Base-by-base conservation (phyloP, 1,140 invertebrate species). In the Phortica variegata region DNA sequence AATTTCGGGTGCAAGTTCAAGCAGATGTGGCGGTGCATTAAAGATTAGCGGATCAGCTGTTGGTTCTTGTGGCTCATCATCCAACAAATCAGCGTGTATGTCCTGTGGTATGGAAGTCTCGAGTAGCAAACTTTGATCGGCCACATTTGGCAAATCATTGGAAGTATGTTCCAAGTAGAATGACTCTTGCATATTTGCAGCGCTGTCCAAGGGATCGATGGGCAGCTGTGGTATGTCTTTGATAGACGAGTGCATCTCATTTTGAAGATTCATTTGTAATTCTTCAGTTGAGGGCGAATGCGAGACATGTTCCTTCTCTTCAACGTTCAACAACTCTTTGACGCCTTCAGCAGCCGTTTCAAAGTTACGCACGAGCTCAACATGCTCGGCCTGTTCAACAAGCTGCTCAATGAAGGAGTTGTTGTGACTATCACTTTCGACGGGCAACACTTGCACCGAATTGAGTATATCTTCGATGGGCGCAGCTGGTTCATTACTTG, bases 201-300 rank as follows among this genome's bases (percentile, higher is more conserved):
- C 39, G 17, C 41, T 47, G 12, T 52, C 43, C 43, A 52, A 46
- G 13, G 56, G 63, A 40, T 66, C 50, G 23, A 36, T 33, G 12
- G 44, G 38, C 17, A 42, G n/a, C 36, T 42, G 43, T 41, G 49
- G 44, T 29, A 52, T 42, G 37, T 52, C 49, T 7, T 52, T 52
- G 15, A 15, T 32, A 20, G 50, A 57, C 7, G 61, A 51, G 5
- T 46, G 19, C 5, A 52, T 45, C 15, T 59, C 50, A 21, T 59
- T 54, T n/a, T 56, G 52, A 1, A 50, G 45, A 19, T 58, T 31
- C 31, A 58, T 43, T 34, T 73, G 62, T n/a, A 73, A 43, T 20
- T 73, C 69, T 42, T 73, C 69, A 10, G 60, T 73, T n/a, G 69
- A 73, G 1, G 65, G 65, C 1, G 69, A 73, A 32, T 73, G 57